Conservation (phyloP, 2,113 vertebrate species). For the Calypte anna region DNA sequence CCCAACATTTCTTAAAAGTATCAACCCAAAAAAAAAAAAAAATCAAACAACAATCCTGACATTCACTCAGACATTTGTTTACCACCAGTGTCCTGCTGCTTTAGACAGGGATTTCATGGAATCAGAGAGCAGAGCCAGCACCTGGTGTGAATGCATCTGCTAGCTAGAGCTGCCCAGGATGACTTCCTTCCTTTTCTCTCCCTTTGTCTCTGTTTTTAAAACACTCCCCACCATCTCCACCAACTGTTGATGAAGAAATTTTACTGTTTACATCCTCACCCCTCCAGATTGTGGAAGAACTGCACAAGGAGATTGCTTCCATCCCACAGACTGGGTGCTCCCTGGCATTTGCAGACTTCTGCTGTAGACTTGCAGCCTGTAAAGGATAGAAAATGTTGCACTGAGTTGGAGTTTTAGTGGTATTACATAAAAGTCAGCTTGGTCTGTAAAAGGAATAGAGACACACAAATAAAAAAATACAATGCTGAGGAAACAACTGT, state of each 20-base stretch:
- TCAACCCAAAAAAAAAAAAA: neutral
- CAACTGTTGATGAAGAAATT: neutral
- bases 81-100: neutral
- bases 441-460: neutral
- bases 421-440: neutral
- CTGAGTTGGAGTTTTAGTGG: neutral
- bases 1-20: neutral
- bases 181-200: neutral
- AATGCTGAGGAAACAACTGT: neutral
- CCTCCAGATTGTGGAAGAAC: neutral
- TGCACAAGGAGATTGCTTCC: neutral
- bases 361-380: neutral
- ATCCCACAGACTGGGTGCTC: neutral
- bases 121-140: constrained; percentile 19
- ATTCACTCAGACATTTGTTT: neutral
- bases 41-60: neutral
- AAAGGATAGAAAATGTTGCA: neutral
- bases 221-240: neutral
- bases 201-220: constrained; percentile 2
- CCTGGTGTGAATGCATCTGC: constrained; percentile 37
- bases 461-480: neutral
- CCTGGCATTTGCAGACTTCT: neutral
- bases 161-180: neutral
- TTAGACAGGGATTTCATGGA: neutral
- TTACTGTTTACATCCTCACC: neutral